A percentile compares a stretch with the other conserved stretches of the same genome.
Conservation (phyloP, 2,113 vertebrate species). For the Ptilonorhynchus violaceus region DNA sequence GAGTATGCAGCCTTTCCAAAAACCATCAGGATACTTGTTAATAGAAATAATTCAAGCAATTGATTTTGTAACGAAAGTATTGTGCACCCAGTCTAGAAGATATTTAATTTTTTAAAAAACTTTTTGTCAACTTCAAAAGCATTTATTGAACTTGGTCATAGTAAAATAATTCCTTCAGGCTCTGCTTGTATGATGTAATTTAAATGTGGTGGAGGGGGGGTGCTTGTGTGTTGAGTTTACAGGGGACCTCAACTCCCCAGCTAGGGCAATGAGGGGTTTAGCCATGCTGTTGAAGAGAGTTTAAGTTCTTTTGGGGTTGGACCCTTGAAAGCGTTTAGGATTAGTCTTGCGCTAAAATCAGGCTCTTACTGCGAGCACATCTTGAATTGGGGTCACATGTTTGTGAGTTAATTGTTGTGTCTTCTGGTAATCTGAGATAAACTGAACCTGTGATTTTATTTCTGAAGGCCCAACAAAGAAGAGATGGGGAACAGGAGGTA, state of each 20-base stretch:
- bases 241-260: background rate
- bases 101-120: background rate
- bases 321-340: background rate
- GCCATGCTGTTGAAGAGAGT: too few species aligned
- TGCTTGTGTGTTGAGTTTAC: background rate
- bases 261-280: background rate
- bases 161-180: background rate
- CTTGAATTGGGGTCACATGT: background rate
- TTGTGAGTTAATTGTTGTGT: fast-evolving
- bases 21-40: background rate
- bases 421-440: background rate
- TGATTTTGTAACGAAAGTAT: background rate
- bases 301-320: background rate
- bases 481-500: background rate
- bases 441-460: background rate
- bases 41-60: background rate
- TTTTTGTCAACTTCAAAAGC: background rate
- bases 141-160: background rate
- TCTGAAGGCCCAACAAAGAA: background rate
- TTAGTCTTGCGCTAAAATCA: background rate
- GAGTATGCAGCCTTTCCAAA: background rate
- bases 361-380: background rate
- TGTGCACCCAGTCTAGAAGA: background rate
- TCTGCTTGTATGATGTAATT: background rate
- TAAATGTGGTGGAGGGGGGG: too few species aligned